Conservation (phyloP, 1,140 invertebrate species). For the Zaprionus ornatus region DNA sequence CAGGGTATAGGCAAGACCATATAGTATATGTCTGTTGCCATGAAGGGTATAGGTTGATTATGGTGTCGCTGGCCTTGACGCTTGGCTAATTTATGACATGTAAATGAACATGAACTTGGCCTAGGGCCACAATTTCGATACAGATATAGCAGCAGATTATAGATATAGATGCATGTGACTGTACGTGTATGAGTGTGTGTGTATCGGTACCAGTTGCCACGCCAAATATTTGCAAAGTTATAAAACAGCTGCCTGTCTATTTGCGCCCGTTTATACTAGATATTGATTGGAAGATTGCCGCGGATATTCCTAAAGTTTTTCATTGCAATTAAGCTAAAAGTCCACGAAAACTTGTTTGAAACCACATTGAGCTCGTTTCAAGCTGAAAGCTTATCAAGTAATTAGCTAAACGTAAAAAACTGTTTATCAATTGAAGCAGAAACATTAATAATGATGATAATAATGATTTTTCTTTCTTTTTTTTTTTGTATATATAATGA, state of each 20-base stretch:
- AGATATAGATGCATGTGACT: constrained; percentile 3
- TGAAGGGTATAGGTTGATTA: constrained; percentile 1
- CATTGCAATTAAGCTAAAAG: not conserved
- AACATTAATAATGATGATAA: not conserved
- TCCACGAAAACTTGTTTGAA: not conserved
- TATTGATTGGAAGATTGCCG: not conserved
- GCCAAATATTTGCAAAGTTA: constrained; percentile 43
- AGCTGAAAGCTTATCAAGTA: not conserved
- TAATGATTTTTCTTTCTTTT: too few relatives aligned
- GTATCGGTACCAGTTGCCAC: not conserved
- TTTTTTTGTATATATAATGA: not conserved
- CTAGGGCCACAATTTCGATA: constrained; percentile 18
- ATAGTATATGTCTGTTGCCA: constrained; percentile 16
- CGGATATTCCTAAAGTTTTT: not conserved
- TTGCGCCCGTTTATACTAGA: not conserved
- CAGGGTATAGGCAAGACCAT: too few relatives aligned
- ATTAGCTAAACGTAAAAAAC: not conserved
- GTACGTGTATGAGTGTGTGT: not conserved
- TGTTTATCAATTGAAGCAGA: not conserved
- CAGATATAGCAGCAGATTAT: not conserved
- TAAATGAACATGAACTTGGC: constrained; percentile 54
- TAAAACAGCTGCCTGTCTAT: constrained; percentile 38
- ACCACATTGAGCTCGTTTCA: not conserved
- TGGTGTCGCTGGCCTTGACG: constrained; percentile 37
- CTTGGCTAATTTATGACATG: constrained; percentile 50